Evolutionary conservation across 2,113 vertebrate genomes (phyloP).

Genomic region (Halcyon senegalensis): DNA sequence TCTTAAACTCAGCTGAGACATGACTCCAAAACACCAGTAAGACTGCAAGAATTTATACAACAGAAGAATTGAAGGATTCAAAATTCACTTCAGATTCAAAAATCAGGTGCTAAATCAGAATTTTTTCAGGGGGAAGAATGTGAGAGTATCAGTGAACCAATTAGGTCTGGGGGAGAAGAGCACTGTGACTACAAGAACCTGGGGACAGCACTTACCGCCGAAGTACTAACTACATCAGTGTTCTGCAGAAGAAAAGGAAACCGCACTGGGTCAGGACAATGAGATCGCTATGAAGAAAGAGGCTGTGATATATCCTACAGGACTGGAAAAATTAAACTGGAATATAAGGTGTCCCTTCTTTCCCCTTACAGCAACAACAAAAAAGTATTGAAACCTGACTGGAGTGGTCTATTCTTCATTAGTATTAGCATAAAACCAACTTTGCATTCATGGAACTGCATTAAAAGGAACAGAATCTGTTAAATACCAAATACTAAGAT

Average conservation of each 20-base stretch:
- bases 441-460: neutral
- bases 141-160: neutral
- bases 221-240: neutral
- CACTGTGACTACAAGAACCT: accelerated
- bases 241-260: neutral
- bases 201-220: neutral
- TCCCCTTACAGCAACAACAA: neutral
- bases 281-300: neutral
- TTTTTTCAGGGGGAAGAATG: neutral
- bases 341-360: neutral
- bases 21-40: neutral
- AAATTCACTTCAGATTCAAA: neutral
- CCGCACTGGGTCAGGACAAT: neutral
- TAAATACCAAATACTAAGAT: neutral
- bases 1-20: neutral
- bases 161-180: neutral
- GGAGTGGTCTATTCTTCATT: neutral
- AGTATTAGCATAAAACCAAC: neutral
- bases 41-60: neutral
- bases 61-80: neutral
- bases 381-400: neutral
- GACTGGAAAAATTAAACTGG: neutral
- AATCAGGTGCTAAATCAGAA: neutral
- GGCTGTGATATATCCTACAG: neutral
- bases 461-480: neutral